Conservation (phyloP, 2,113 vertebrate species). For the Conger conger region DNA sequence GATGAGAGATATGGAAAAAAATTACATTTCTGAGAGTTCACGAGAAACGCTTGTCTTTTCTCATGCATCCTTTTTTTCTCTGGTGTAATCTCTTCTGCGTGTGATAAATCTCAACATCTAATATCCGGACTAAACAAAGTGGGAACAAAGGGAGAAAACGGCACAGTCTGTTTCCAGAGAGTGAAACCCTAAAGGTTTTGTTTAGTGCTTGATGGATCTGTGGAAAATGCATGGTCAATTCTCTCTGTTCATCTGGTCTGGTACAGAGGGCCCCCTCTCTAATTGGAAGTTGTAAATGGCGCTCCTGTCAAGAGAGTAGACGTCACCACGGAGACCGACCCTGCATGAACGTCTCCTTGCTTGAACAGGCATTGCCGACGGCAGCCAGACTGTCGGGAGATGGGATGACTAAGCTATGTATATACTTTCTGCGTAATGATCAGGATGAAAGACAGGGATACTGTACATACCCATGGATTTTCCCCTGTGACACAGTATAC, state of each 20-base stretch:
- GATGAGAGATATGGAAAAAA: constrained; percentile 50
- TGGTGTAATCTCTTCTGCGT: constrained; percentile 36
- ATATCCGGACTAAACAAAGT: constrained; percentile 50
- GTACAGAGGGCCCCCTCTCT: constrained; percentile 30
- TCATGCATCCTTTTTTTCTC: constrained; percentile 48
- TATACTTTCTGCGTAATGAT: constrained; percentile 7
- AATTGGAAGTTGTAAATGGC: constrained; percentile 50
- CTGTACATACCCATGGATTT: not conserved
- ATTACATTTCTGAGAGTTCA: constrained; percentile 16
- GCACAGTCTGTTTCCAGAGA: constrained; percentile 19
- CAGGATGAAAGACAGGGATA: not conserved
- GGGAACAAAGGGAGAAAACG: constrained; percentile 37
- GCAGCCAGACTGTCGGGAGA: not conserved
- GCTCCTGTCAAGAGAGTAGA: constrained; percentile 39
- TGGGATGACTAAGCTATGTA: not conserved
- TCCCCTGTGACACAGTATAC: not conserved
- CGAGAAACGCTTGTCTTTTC: constrained; percentile 21
- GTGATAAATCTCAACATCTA: constrained; percentile 36
- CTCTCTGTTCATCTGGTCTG: constrained; percentile 31
- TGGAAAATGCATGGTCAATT: constrained; percentile 56
- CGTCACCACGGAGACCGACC: constrained; percentile 21
- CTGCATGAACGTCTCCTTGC: constrained; percentile 1
- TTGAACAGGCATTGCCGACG: constrained; percentile 22
- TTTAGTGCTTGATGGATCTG: constrained; percentile 57
- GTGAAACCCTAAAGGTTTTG: constrained; percentile 34